Conservation (phyloP, 2,113 vertebrate genomes). For the Phyllostomus hastatus region DNA sequence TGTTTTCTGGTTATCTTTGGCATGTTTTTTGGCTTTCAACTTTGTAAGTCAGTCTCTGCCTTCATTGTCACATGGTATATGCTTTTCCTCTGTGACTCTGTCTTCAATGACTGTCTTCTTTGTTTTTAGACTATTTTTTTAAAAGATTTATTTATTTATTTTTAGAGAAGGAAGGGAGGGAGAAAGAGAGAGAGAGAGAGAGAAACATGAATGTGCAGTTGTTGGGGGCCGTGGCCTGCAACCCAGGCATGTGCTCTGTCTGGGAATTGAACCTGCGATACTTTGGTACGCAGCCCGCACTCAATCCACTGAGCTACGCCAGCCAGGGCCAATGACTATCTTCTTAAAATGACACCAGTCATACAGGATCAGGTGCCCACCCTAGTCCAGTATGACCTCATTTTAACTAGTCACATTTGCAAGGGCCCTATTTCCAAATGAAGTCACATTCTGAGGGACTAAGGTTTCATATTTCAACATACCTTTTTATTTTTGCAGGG, state of each 20-base stretch:
- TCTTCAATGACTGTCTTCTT: neutral
- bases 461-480: neutral
- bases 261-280: too few relatives aligned
- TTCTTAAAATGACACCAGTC: neutral
- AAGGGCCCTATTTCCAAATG: neutral
- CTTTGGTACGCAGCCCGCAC: too few relatives aligned
- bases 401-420: neutral
- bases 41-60: neutral
- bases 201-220: too few relatives aligned
- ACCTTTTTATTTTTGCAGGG: neutral
- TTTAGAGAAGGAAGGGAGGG: too few relatives aligned
- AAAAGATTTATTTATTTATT: too few relatives aligned
- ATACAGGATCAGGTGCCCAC: neutral
- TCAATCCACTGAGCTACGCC: too few relatives aligned
- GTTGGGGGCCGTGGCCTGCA: too few relatives aligned
- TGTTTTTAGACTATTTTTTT: too few relatives aligned
- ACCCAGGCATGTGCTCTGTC: too few relatives aligned
- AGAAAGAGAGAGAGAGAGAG: too few relatives aligned
- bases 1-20: neutral
- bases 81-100: neutral
- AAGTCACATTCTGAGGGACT: neutral
- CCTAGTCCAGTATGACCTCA: neutral
- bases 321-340: neutral
- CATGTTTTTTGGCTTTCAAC: neutral
- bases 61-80: neutral